Percentiles rank a stretch among this genome's conserved stretches.
These are phyloP conservation scores for Suillia variegata DNA, from an alignment of 2,888 invertebrate species.

Conservation along the genomic window DNA sequence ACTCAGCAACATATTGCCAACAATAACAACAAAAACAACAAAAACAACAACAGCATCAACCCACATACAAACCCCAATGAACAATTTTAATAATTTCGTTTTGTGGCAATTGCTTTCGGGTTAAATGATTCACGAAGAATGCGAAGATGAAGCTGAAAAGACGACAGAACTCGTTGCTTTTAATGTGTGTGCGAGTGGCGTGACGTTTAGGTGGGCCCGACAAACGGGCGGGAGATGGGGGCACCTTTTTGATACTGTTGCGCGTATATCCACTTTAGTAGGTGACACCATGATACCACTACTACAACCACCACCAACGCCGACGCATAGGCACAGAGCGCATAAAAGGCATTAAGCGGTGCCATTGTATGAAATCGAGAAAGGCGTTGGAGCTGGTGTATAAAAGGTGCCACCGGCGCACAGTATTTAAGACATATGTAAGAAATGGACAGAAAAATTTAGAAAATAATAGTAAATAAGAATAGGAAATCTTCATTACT, in stretches of 20 bases:
- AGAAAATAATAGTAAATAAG: too few species aligned
- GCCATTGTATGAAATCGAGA: too few species aligned
- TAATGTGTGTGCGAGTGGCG: conserved; percentile 31
- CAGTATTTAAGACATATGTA: too few species aligned
- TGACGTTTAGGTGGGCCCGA: too few species aligned
- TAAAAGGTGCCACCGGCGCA: too few species aligned
- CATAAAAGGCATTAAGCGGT: not conserved
- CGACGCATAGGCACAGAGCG: not conserved
- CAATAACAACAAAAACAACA: too few species aligned
- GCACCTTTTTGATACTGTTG: not conserved
- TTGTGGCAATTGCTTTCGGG: conserved; percentile 54
- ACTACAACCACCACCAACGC: not conserved
- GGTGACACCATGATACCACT: too few species aligned
- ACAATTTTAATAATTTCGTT: conserved; percentile 58
- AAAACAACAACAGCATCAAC: too few species aligned
- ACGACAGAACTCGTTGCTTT: conserved; percentile 41
- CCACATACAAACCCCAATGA: conserved; percentile 42
- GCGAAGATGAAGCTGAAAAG: too few species aligned
- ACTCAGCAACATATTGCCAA: conserved; percentile 20
- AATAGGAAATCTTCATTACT: too few species aligned
- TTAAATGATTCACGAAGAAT: conserved; percentile 51
- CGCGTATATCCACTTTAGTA: not conserved
- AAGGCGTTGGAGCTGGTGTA: too few species aligned
- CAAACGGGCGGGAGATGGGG: not conserved
- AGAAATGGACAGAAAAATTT: too few species aligned